Evolutionary conservation across 2,888 invertebrate genomes (phyloP).

Genomic region (Endomychus coccineus): DNA sequence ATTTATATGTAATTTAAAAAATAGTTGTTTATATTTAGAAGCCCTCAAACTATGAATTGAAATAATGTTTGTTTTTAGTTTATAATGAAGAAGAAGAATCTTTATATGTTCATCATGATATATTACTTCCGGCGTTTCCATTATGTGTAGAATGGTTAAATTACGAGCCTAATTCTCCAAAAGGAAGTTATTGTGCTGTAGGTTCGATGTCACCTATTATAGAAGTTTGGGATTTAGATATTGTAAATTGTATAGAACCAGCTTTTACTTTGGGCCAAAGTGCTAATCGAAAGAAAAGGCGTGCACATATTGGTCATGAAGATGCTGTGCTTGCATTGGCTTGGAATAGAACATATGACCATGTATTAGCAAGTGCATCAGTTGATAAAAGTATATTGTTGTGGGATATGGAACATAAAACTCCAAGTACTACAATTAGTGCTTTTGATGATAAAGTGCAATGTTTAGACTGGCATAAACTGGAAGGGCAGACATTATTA

Average conservation of each 20-base stretch:
- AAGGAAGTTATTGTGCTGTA: constrained; percentile 82
- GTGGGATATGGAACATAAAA: constrained; percentile 85
- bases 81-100: constrained; percentile 85
- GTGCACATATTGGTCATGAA: constrained; percentile 66
- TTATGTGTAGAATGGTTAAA: constrained; percentile 90
- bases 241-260: constrained; percentile 86
- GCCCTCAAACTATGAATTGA: too few relatives aligned
- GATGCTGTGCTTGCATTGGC: constrained; percentile 87
- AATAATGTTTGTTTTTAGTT: constrained; percentile 53
- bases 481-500: constrained; percentile 73
- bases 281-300: constrained; percentile 65
- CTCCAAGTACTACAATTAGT: constrained; percentile 65
- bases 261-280: constrained; percentile 72
- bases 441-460: constrained; percentile 80
- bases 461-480: constrained; percentile 73
- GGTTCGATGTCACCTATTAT: constrained; percentile 90
- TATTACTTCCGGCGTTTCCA: constrained; percentile 81
- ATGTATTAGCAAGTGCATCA: constrained; percentile 87
- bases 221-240: constrained; percentile 94
- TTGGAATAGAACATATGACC: constrained; percentile 77
- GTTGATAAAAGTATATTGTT: constrained; percentile 80
- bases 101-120: constrained; percentile 91
- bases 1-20: constrained; percentile 1
- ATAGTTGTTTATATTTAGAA: too few relatives aligned
- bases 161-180: constrained; percentile 70